phyloP scores from a whole-genome alignment of 2,888 invertebrate species.

The Bugulina stolonifera region DNA sequence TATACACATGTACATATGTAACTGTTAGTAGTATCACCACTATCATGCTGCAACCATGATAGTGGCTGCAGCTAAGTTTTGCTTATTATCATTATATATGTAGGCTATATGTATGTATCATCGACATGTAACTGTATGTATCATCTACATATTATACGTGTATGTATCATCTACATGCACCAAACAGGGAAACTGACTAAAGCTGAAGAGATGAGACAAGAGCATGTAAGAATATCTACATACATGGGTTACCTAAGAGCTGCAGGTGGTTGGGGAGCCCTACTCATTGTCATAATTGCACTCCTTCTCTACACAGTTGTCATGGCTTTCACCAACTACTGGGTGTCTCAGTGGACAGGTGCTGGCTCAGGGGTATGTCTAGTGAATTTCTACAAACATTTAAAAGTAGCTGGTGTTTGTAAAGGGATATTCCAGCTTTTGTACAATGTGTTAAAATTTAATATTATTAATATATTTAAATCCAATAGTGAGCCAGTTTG shows the following conservation, averaged over 20 bases:
- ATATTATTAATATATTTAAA: too few species aligned
- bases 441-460: too few species aligned
- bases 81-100: too few species aligned
- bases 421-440: not conserved
- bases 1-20: too few species aligned
- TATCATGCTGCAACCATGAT: too few species aligned
- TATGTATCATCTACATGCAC: too few species aligned
- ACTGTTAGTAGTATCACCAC: too few species aligned
- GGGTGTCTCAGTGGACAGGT: conserved; percentile 41
- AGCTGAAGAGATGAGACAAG: conserved; percentile 29
- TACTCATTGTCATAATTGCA: not conserved
- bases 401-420: not conserved
- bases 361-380: not conserved
- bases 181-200: conserved; percentile 29
- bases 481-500: too few species aligned
- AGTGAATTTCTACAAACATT: not conserved
- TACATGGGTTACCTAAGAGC: conserved; percentile 24
- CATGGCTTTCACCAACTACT: conserved; percentile 37
- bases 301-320: conserved; percentile 15
- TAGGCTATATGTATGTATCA: too few species aligned
- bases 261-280: not conserved
- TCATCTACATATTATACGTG: too few species aligned
- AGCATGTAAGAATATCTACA: conserved; percentile 29
- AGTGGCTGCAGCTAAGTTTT: too few species aligned
- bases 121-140: too few species aligned